A percentile compares a stretch with the other conserved stretches of the same genome.
These are phyloP conservation scores for Magallana angulata DNA, from an alignment of 1,140 invertebrate genomes.

Conservation along the genomic window DNA sequence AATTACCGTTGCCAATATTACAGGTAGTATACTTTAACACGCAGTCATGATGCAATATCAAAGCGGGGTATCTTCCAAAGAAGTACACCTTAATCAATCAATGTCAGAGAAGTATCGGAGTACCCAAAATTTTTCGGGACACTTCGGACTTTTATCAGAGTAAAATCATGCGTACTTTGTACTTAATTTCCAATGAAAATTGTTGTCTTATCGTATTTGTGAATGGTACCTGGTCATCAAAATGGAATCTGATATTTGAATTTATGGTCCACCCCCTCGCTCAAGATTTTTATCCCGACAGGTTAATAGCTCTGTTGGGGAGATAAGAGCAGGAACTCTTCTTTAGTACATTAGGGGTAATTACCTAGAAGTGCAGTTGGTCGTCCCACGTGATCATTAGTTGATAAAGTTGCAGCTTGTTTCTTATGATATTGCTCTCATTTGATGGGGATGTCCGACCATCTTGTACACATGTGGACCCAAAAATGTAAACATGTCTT, in stretches of 20 bases:
- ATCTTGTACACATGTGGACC: too few species aligned
- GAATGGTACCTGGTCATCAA: background rate
- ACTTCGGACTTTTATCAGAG: background rate
- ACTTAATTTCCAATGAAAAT: background rate
- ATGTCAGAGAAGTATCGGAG: background rate
- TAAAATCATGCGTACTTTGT: background rate
- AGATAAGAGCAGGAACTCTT: background rate
- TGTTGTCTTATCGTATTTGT: background rate
- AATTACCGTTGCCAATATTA: background rate
- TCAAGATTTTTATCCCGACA: background rate
- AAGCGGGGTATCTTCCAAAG: background rate
- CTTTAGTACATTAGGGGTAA: too few species aligned
- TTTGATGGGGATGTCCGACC: too few species aligned
- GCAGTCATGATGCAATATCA: slow-evolving; percentile 15
- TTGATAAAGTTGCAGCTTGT: too few species aligned
- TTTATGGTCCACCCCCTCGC: background rate
- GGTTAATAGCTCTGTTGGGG: background rate
- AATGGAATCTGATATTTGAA: background rate
- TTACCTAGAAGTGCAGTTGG: too few species aligned
- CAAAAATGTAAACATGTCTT: too few species aligned
- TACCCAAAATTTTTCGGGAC: background rate
- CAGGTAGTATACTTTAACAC: background rate
- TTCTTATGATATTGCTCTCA: too few species aligned
- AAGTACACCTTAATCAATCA: background rate
- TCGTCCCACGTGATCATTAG: too few species aligned